Conservation (phyloP, 35 echinoderm and acorn worm species). For the Lytechinus pictus region DNA sequence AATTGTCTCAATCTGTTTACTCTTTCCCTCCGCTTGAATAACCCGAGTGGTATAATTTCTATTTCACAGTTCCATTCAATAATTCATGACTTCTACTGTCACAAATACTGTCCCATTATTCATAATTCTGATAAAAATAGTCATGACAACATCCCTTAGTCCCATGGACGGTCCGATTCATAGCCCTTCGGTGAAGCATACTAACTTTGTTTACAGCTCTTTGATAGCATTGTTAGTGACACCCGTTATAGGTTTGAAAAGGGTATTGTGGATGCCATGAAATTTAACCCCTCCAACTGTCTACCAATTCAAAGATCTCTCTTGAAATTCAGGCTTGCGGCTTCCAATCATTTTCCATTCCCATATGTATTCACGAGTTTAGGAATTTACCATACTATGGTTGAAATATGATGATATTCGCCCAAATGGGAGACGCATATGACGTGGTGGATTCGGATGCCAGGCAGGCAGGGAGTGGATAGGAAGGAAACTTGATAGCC, state of each 20-base stretch:
- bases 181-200: neutral
- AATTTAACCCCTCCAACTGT: neutral
- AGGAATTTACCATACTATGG: neutral
- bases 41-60: neutral
- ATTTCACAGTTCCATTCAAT: neutral
- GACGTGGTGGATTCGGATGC: neutral
- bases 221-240: neutral
- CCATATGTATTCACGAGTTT: neutral
- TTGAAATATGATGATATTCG: constrained; percentile 6
- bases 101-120: neutral
- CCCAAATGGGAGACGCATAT: neutral
- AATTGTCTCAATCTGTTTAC: neutral
- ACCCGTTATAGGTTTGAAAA: neutral
- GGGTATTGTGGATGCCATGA: neutral
- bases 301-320: neutral
- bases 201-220: neutral
- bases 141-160: neutral
- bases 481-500: neutral
- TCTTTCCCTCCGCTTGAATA: neutral
- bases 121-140: neutral
- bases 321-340: neutral
- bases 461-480: neutral
- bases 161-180: neutral
- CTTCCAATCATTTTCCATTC: neutral
- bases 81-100: neutral